Conservation (phyloP, 2,113 vertebrate species). For the Clinocottus analis region DNA sequence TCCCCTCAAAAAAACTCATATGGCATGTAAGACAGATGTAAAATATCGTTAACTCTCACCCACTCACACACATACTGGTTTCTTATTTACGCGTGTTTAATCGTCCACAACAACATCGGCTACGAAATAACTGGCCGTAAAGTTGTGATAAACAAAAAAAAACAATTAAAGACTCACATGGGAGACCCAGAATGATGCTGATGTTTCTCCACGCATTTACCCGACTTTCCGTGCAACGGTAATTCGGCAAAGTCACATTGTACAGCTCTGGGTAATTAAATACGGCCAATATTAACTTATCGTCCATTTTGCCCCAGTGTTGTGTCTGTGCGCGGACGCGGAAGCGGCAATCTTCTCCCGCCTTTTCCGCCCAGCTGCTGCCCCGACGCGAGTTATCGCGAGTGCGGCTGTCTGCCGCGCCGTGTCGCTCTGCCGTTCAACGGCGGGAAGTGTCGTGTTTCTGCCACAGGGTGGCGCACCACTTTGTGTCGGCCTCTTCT, state of each 20-base stretch:
- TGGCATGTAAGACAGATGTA: fast-evolving
- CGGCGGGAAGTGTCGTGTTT: not conserved
- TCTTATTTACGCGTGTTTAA: not conserved
- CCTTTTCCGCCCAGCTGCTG: conserved; percentile 77
- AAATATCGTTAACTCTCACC: fast-evolving
- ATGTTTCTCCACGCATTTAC: conserved; percentile 75
- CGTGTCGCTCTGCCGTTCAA: conserved; percentile 41
- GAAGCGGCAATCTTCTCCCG: conserved; percentile 78
- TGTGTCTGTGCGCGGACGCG: conserved; percentile 71
- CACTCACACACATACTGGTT: fast-evolving
- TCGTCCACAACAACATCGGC: not conserved
- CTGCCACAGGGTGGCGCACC: conserved; percentile 43
- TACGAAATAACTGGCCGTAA: conserved; percentile 44
- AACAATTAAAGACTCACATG: conserved; percentile 71
- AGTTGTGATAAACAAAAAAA: conserved; percentile 54
- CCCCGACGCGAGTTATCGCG: conserved; percentile 62
- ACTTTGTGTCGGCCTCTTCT: not conserved
- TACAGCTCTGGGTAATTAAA: conserved; percentile 79
- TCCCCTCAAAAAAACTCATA: not conserved
- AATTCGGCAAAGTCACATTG: conserved; percentile 76
- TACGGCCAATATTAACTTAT: conserved; percentile 79
- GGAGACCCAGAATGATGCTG: conserved; percentile 60
- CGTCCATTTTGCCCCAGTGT: conserved; percentile 74
- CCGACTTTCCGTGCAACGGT: conserved; percentile 78
- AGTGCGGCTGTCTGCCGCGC: conserved; percentile 60